Base-by-base conservation (phyloP, 1,140 invertebrate species). In the Caerostris darwini region DNA sequence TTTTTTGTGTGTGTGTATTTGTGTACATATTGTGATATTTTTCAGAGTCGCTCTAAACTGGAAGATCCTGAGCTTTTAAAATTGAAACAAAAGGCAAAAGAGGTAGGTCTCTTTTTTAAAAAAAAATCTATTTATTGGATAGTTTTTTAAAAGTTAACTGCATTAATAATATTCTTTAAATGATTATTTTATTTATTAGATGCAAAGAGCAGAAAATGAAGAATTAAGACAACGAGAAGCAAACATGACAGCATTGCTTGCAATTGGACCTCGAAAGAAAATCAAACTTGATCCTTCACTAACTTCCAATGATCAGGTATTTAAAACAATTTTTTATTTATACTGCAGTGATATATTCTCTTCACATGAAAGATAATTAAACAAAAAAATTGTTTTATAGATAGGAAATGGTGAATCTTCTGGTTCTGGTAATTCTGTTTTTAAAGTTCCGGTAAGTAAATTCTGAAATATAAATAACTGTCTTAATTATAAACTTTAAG, bases 1-100 rank as follows among this genome's bases (percentile, higher is more conserved):
- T 14, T n/a, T 67, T 12, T 12, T 67, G 0, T 67, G n/a, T n/a
- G 12, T 5, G 7, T 67, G n/a, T 12, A 14, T n/a, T n/a, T 67
- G n/a, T 67, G 3, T 12, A 12, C n/a, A 67, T 14, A 67, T 67
- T 67, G 64, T 14, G 64, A 67, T 34, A n/a, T 59, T 59, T 57
- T 85, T 85, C 56, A 94, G 94, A 94, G 94, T 88, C 97, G 99
- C 88, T 98, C 98, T 87, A 99, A 99, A 97, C 98, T 98, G 34
- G 99, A 99, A 96, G 99, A 99, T 97, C 99, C 99, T 0, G 99
- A 99, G 96, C 98, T 99, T 96, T 98, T 98, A 0, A 99, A 99
- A 96, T 96, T 99, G 93, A 99, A 99, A 97, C 98, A 98, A 71
- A 99, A 99, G 97, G 98, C 98, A 95, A 98, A 97, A 97, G 97